Conservation (phyloP, 2,797 vertebrate species). For the Typhlichthys eigenmanni region DNA sequence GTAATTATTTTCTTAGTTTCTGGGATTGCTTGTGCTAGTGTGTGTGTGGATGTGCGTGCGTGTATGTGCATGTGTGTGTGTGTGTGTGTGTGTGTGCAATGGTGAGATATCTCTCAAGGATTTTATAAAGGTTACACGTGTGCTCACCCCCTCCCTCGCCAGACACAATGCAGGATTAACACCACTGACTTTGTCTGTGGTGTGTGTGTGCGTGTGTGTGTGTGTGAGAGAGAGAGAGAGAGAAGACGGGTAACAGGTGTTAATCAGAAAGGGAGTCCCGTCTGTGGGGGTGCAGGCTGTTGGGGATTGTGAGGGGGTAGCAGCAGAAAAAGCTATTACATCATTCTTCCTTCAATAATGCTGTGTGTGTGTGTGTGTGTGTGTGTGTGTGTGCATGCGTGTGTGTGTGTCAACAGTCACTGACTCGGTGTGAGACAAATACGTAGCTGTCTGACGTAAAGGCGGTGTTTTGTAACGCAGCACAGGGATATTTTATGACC, state of each 20-base stretch:
- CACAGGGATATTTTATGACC: constrained; percentile 27
- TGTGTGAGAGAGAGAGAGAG: constrained; percentile 6
- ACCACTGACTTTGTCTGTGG: constrained; percentile 14
- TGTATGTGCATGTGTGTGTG: neutral
- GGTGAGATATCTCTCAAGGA: constrained; percentile 37
- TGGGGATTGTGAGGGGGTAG: constrained; percentile 29
- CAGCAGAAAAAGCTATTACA: constrained; percentile 65
- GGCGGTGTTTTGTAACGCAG: constrained; percentile 24
- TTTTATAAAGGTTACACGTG: constrained; percentile 36
- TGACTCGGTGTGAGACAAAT: constrained; percentile 21
- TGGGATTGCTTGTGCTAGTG: neutral
- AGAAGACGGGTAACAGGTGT: constrained; percentile 77
- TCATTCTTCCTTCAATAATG: constrained; percentile 72
- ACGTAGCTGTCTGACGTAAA: constrained; percentile 39
- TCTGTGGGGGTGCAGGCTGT: constrained; percentile 51
- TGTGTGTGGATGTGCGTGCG: neutral
- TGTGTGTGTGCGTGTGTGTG: constrained; percentile 16
- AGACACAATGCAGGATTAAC: constrained; percentile 61
- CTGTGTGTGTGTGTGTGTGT: constrained; percentile 26
- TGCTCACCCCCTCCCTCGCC: constrained; percentile 36
- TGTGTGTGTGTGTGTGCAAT: neutral
- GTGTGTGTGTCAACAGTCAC: constrained; percentile 30
- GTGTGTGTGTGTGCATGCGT: constrained; percentile 24
- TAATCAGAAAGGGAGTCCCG: constrained; percentile 78
- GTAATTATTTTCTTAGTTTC: neutral